Evolutionary conservation across 2,888 invertebrate genomes (phyloP), one percentile per base, ranked within the genome.

Genomic region (Gnatocerus cornutus): DNA sequence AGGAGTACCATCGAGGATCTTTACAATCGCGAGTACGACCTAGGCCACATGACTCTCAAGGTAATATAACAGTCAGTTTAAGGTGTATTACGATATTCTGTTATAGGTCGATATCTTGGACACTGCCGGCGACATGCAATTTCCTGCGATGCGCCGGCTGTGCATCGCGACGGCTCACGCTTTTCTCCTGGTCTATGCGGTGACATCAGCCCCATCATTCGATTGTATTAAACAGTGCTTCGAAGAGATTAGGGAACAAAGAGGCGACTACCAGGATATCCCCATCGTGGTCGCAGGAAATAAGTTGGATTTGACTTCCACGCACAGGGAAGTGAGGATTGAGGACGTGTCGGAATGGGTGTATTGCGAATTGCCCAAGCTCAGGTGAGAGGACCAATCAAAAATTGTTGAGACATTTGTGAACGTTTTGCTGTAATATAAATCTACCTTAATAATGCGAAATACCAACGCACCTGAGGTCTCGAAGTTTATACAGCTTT

Each of bases 111-210:
- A 94, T 82, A 92, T 94, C 74, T 83, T 94, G 81, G 94, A 94
- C 85, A 94, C 94, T 27, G 92, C 92, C 74, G 95, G 95, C 14
- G 94, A 95, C 83, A 90, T 94, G 85, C 93, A 94, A 83, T 96
- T 96, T 84, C 96, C 96, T 6, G 96, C 95, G 66, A 96, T 96
- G 96, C 87, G 95, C 72, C 88, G 94, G 62, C 87, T 96, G 72
- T 93, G 93, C 79, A 94, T 96, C 78, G 92, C 94, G 39, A 95
- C 93, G 1, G 95, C 95, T 37, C 93, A 95, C 84, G 96, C 95
- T 62, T 96, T 96, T 83, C 89, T 96, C 63, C 87, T 96, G 69
- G 95, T 96, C 13, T 96, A 95, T 84, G 91, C 93, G 56, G 90
- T 93, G 48, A 93, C 93, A 55, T 92, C 93, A 58, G 88, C 88